Evolutionary conservation across 2,113 vertebrate genomes (phyloP).

Genomic region (Struthio camelus): DNA sequence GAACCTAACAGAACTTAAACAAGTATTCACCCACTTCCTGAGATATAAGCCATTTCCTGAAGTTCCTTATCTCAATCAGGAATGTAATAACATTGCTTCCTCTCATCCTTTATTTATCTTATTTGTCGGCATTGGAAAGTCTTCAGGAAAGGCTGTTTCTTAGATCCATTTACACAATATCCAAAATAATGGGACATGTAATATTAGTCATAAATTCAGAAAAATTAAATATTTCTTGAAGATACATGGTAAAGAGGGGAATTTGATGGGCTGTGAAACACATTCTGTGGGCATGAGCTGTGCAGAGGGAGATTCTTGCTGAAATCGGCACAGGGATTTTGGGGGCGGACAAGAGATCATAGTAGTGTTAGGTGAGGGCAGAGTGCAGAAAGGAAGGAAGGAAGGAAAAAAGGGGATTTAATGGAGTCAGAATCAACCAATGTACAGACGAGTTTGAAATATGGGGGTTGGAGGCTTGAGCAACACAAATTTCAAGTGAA

Average conservation of each 20-base stretch:
- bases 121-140: not conserved
- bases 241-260: not conserved
- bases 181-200: not conserved
- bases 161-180: not conserved
- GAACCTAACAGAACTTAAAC: not conserved
- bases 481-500: not conserved
- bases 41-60: conserved; percentile 31
- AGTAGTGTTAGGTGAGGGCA: not conserved
- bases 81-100: not conserved
- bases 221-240: not conserved
- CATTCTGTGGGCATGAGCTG: not conserved
- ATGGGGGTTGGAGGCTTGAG: not conserved
- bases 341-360: not conserved
- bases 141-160: not conserved
- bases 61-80: conserved; percentile 7
- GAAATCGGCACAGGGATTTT: not conserved
- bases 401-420: not conserved
- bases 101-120: not conserved
- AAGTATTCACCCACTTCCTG: conserved; percentile 12
- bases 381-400: not conserved
- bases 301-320: not conserved
- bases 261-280: not conserved
- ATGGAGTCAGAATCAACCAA: not conserved
- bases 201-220: not conserved
- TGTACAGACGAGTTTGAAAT: not conserved